A percentile compares a stretch with the other conserved stretches of the same genome.
phyloP scores from a whole-genome alignment of 2,113 vertebrate species.

The Carettochelys insculpta region DNA sequence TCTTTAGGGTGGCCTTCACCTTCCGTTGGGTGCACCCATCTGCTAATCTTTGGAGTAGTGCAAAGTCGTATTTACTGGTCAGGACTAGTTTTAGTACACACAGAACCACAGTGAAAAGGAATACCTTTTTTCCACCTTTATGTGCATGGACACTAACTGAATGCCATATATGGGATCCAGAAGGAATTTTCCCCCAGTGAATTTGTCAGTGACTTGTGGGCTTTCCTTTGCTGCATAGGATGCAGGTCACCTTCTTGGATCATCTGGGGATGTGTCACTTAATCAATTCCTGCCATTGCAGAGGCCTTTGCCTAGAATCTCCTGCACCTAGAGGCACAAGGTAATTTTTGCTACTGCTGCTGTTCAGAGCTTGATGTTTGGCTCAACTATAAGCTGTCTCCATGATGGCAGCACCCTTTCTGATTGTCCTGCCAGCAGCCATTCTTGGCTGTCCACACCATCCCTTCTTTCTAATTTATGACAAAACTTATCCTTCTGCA shows the following conservation, averaged over 20 bases:
- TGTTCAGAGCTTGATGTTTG: too few species aligned
- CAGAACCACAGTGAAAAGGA: background rate
- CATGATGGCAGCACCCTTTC: background rate
- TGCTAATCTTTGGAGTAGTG: background rate
- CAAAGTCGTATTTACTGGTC: background rate
- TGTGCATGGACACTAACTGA: too few species aligned
- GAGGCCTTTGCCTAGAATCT: background rate
- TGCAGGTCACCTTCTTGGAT: background rate
- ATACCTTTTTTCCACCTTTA: background rate
- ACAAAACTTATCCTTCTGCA: too few species aligned
- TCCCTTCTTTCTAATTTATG: too few species aligned
- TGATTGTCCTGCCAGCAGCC: background rate
- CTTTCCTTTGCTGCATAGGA: background rate
- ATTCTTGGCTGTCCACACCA: too few species aligned
- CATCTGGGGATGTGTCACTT: background rate
- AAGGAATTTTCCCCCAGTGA: background rate
- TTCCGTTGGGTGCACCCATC: rapidly evolving
- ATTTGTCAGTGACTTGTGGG: background rate
- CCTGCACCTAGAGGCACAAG: background rate
- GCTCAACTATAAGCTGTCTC: too few species aligned
- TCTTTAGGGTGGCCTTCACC: background rate
- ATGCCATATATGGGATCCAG: too few species aligned
- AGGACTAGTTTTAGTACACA: background rate
- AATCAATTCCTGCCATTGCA: background rate
- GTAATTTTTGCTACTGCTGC: too few species aligned